Evolutionary conservation across 2,888 invertebrate genomes (phyloP).

Genomic region (Tachystola acroxantha): DNA sequence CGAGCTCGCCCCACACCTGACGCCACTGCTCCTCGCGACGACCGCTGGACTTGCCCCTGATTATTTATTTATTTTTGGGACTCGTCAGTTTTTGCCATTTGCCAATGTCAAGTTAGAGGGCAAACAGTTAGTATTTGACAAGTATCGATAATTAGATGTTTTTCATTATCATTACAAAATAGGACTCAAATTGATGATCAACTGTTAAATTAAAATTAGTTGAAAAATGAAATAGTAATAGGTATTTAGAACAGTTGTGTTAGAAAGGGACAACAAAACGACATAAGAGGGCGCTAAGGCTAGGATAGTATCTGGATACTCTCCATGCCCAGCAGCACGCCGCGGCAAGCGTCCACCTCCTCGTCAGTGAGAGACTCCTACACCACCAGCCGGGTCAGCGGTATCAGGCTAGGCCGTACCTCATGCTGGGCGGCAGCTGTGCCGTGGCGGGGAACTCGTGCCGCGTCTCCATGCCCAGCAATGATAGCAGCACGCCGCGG

Average conservation of each 20-base stretch:
- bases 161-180: no score
- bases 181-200: no score
- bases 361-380: conserved; percentile 91
- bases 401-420: conserved; percentile 51
- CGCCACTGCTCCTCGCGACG: conserved; percentile 94
- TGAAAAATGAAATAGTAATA: no score
- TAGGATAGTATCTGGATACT: no score
- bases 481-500: conserved; percentile 88
- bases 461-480: conserved; percentile 89
- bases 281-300: no score
- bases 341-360: conserved; percentile 91
- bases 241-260: no score
- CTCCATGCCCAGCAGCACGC: conserved; percentile 90
- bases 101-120: no score
- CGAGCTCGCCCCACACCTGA: conserved; percentile 93
- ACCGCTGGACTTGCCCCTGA: conserved; percentile 53
- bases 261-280: no score
- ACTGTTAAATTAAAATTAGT: no score
- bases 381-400: conserved; percentile 79
- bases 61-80: not conserved
- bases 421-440: conserved; percentile 79
- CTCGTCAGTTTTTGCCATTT: no score
- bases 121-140: no score
- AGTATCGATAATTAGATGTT: no score
- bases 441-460: conserved; percentile 89